A percentile compares a stretch with the other conserved stretches of the same genome.
Evolutionary conservation across 2,113 vertebrate species (phyloP).

Genomic region (Pseudopipra pipra): DNA sequence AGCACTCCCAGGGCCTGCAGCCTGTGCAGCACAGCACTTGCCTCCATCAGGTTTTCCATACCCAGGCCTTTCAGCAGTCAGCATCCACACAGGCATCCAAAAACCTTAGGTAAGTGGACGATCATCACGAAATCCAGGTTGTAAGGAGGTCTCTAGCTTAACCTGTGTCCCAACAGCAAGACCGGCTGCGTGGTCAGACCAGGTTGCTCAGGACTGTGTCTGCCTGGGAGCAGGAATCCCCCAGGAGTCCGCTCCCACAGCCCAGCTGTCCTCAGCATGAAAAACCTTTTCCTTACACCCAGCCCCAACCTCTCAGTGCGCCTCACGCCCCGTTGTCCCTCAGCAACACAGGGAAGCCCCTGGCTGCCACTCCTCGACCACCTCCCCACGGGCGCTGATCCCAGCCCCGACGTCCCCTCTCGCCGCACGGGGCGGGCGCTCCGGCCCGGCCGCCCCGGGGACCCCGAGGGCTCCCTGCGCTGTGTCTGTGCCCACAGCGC

Average conservation of each 20-base stretch:
- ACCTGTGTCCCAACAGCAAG: not conserved
- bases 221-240: not conserved
- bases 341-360: not conserved
- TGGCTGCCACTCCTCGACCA: fast-evolving
- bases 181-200: not conserved
- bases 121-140: not conserved
- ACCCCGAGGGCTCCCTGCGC: not conserved
- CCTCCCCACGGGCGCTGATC: not conserved
- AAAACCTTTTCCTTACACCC: not conserved
- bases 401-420: not conserved
- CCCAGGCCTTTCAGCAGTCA: not conserved
- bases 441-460: too few relatives aligned
- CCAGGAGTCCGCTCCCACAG: not conserved
- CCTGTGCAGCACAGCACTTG: not conserved
- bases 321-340: fast-evolving
- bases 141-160: not conserved
- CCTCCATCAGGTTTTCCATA: not conserved
- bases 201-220: not conserved
- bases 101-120: not conserved
- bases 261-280: not conserved
- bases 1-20: not conserved
- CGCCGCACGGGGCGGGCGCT: too few relatives aligned
- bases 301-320: not conserved
- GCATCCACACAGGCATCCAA: not conserved
- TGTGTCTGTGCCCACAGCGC: fast-evolving